phyloP scores from a whole-genome alignment of 1,140 invertebrate genomes.

The Atopsyche davidsoni region DNA sequence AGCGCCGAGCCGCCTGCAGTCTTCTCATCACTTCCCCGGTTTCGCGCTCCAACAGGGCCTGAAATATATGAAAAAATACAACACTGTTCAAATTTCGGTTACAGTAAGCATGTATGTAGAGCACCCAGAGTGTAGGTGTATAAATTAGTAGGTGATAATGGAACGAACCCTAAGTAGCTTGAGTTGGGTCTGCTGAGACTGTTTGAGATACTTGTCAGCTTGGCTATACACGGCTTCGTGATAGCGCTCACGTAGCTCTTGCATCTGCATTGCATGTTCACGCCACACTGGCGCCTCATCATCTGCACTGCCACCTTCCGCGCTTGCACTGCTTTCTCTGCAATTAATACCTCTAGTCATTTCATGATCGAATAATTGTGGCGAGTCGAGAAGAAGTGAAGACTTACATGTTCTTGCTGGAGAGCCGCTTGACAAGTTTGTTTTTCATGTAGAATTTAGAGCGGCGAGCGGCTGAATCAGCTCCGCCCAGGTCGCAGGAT shows the following conservation, averaged over 20 bases:
- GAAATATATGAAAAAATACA: constrained; percentile 25
- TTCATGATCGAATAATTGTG: not conserved
- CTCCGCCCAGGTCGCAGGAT: constrained; percentile 48
- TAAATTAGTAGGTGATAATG: not conserved
- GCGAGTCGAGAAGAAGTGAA: not conserved
- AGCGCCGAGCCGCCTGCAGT: constrained; percentile 72
- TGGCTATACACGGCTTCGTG: constrained; percentile 69
- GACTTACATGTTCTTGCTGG: constrained; percentile 77
- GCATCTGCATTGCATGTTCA: constrained; percentile 69
- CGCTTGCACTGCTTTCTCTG: constrained; percentile 30
- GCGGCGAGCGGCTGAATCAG: constrained; percentile 55
- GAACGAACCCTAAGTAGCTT: constrained; percentile 55
- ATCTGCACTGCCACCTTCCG: constrained; percentile 24
- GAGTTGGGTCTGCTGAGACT: constrained; percentile 72
- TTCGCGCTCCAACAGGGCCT: constrained; percentile 65
- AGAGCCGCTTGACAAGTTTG: constrained; percentile 70
- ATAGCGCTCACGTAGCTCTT: constrained; percentile 77
- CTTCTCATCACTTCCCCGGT: constrained; percentile 79
- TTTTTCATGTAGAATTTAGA: constrained; percentile 68
- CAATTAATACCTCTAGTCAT: not conserved
- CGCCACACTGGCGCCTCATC: constrained; percentile 51
- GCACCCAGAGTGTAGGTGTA: too few relatives aligned
- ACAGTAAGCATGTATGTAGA: too few relatives aligned
- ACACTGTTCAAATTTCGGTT: not conserved
- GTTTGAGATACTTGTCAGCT: constrained; percentile 72